Conservation (phyloP, 2,113 vertebrate genomes). For the Chaetodon auriga region DNA sequence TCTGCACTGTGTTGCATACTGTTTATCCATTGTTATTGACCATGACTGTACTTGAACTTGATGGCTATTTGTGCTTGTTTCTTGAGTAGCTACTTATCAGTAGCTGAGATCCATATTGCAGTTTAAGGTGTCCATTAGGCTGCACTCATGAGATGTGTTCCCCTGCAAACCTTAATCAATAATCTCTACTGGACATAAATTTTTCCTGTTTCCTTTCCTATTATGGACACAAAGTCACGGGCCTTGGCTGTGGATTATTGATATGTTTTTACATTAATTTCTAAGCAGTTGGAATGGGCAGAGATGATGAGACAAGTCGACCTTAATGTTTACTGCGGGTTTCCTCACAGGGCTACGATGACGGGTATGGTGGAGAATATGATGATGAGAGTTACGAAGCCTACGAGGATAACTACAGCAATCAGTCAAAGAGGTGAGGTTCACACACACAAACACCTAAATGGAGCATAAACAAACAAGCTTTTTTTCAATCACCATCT, state of each 20-base stretch:
- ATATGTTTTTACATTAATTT: slow-evolving; percentile 62
- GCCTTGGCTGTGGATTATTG: slow-evolving; percentile 66
- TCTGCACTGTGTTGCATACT: not conserved
- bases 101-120: slow-evolving; percentile 58
- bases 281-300: slow-evolving; percentile 58
- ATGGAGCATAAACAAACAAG: slow-evolving; percentile 10
- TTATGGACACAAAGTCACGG: slow-evolving; percentile 61
- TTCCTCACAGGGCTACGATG: slow-evolving; percentile 91
- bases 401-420: slow-evolving; percentile 92
- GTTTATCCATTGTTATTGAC: slow-evolving; percentile 30
- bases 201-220: slow-evolving; percentile 47
- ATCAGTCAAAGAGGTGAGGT: slow-evolving; percentile 92
- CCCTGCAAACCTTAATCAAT: slow-evolving; percentile 70
- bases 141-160: slow-evolving; percentile 65
- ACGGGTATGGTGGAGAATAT: slow-evolving; percentile 95
- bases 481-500: slow-evolving; percentile 19
- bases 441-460: not conserved
- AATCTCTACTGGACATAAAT: slow-evolving; percentile 64
- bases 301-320: slow-evolving; percentile 33
- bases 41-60: slow-evolving; percentile 16
- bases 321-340: slow-evolving; percentile 23
- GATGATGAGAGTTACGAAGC: slow-evolving; percentile 93
- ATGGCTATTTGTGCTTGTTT: slow-evolving; percentile 33
- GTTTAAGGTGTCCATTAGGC: slow-evolving; percentile 64
- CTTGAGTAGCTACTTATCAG: slow-evolving; percentile 42